Conservation (phyloP, 1,140 invertebrate species). For the Ylistrum balloti region DNA sequence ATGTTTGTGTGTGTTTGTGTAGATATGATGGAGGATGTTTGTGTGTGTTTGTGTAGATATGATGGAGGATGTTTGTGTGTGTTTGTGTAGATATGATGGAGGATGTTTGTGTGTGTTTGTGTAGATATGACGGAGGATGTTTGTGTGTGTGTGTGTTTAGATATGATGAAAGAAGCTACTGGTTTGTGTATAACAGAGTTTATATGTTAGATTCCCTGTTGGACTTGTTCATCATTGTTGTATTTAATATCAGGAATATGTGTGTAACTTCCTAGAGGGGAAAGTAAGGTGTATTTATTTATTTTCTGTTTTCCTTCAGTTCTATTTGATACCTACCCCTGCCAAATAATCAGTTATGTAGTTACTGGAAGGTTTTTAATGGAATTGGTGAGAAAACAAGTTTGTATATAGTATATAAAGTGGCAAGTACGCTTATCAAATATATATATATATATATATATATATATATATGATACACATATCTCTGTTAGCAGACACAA, state of each 20-base stretch:
- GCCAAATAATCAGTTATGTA: not conserved
- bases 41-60: too few species aligned
- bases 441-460: too few species aligned
- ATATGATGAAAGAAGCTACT: too few species aligned
- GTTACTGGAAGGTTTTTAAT: not conserved
- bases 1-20: too few species aligned
- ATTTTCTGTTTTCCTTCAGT: not conserved
- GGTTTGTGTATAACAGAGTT: too few species aligned
- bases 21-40: too few species aligned
- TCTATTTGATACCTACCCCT: not conserved
- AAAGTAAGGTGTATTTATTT: constrained; percentile 26
- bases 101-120: too few species aligned
- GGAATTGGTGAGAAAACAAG: not conserved
- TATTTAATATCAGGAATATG: not conserved
- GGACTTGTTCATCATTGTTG: not conserved
- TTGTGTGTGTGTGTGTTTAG: too few species aligned
- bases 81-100: too few species aligned
- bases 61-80: too few species aligned
- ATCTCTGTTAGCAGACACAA: not conserved
- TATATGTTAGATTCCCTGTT: not conserved
- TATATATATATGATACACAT: not conserved
- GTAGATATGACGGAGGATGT: too few species aligned
- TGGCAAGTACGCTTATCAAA: too few species aligned
- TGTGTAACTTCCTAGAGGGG: not conserved
- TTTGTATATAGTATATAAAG: not conserved